Percentiles rank a stretch among this genome's conserved stretches.
Conservation (phyloP, 1,140 invertebrate species). For the Chironomus tepperi region DNA sequence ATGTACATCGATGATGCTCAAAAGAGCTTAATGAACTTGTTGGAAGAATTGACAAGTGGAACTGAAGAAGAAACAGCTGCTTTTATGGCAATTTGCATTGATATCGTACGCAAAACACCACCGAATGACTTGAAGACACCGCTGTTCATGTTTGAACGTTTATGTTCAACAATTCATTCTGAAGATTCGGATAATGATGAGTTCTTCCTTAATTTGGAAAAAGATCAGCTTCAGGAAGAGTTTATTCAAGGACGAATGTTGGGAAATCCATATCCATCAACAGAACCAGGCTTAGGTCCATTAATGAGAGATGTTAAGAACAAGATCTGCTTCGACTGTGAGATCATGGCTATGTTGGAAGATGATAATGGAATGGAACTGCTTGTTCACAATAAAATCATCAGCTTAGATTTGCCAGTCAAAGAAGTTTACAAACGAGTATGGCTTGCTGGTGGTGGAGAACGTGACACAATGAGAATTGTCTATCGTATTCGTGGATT, state of each 20-base stretch:
- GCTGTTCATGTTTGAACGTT: conserved; percentile 93
- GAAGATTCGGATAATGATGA: conserved; percentile 95
- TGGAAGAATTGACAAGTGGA: conserved; percentile 96
- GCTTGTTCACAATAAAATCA: conserved; percentile 98
- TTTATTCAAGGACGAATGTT: conserved; percentile 96
- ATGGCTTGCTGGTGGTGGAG: conserved; percentile 78
- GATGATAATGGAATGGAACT: conserved; percentile 99
- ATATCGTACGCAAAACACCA: conserved; percentile 90
- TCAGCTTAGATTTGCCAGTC: conserved; percentile 89
- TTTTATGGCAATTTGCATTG: conserved; percentile 95
- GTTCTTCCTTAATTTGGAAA: conserved; percentile 93
- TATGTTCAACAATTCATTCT: conserved; percentile 95
- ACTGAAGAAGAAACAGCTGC: conserved; percentile 93
- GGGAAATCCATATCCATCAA: conserved; percentile 93
- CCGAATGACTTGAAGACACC: conserved; percentile 89
- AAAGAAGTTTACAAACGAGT: conserved; percentile 85
- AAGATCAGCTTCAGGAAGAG: conserved; percentile 97
- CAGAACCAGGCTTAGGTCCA: conserved; percentile 87
- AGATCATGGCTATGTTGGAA: conserved; percentile 89
- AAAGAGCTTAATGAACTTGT: conserved; percentile 84
- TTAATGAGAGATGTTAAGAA: conserved; percentile 98
- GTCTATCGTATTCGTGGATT: conserved; percentile 97
- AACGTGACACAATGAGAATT: conserved; percentile 91
- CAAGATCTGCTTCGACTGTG: conserved; percentile 96
- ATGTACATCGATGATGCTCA: conserved; percentile 94